These are phyloP conservation scores for Simalia tracyae DNA, from an alignment of 2,797 vertebrate genomes.

Conservation along the genomic window DNA sequence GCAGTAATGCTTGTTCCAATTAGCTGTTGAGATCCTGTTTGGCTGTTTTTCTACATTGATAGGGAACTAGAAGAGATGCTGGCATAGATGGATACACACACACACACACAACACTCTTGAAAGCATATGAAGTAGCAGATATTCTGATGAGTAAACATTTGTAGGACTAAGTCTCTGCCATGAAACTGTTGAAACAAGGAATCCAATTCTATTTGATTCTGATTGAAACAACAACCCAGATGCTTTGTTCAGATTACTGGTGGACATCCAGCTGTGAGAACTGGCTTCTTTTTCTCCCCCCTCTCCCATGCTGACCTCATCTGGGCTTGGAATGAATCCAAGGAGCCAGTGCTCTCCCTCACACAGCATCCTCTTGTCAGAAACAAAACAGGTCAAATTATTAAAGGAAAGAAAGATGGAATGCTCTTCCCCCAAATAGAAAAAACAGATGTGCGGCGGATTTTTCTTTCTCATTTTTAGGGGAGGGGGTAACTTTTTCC, in stretches of 20 bases:
- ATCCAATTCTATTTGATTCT: slow-evolving; percentile 29
- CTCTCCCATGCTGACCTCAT: slow-evolving; percentile 58
- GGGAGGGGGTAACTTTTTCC: slow-evolving; percentile 30
- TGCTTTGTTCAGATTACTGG: slow-evolving; percentile 52
- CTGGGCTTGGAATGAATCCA: slow-evolving; percentile 59
- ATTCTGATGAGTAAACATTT: slow-evolving; percentile 22
- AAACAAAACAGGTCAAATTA: slow-evolving; percentile 70
- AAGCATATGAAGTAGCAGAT: background rate
- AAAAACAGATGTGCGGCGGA: slow-evolving; percentile 71
- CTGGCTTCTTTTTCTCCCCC: slow-evolving; percentile 7
- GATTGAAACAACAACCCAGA: slow-evolving; percentile 44
- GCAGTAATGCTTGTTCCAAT: background rate
- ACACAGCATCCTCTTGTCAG: slow-evolving; percentile 57
- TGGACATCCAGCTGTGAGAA: slow-evolving; percentile 57
- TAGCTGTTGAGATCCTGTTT: background rate
- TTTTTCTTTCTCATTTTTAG: slow-evolving; percentile 10
- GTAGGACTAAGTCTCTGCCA: slow-evolving; percentile 15
- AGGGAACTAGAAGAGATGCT: background rate
- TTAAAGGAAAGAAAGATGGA: slow-evolving; percentile 64
- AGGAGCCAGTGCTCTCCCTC: slow-evolving; percentile 53
- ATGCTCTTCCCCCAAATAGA: slow-evolving; percentile 64
- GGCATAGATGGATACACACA: too few species aligned
- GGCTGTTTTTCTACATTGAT: background rate
- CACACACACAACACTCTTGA: background rate
- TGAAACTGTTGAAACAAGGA: slow-evolving; percentile 36